These are phyloP conservation scores for Drosophila subobscura DNA, from an alignment of 1,140 invertebrate genomes.

Conservation along the genomic window DNA sequence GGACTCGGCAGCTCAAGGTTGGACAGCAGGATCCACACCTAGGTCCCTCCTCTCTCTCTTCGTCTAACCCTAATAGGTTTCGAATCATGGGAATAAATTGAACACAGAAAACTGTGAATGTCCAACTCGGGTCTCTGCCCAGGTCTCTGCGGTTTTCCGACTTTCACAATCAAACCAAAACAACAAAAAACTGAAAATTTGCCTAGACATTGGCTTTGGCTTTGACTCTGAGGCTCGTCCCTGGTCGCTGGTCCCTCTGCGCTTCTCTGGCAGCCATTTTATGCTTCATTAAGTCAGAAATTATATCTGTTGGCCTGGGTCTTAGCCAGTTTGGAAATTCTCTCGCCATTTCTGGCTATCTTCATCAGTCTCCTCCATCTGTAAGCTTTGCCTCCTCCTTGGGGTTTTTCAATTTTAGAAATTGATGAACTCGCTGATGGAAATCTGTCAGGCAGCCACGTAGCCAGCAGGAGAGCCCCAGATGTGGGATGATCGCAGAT, in stretches of 20 bases:
- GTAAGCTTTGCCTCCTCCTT: slow-evolving; percentile 9
- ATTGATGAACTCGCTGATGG: slow-evolving; percentile 71
- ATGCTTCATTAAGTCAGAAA: slow-evolving; percentile 79
- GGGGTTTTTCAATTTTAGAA: slow-evolving; percentile 59
- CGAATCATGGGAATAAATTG: slow-evolving; percentile 34
- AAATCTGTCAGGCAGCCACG: slow-evolving; percentile 54
- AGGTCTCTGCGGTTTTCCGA: slow-evolving; percentile 30
- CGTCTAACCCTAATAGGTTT: slow-evolving; percentile 12
- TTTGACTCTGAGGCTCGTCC: slow-evolving; percentile 15
- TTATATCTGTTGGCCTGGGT: slow-evolving; percentile 62
- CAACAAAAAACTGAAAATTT: slow-evolving; percentile 15
- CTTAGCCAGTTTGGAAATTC: slow-evolving; percentile 34
- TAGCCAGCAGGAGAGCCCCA: slow-evolving; percentile 4
- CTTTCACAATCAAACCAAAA: slow-evolving; percentile 46
- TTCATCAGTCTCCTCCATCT: slow-evolving; percentile 51
- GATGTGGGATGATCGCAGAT: neutral
- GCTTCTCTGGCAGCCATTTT: slow-evolving; percentile 58
- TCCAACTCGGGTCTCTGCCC: slow-evolving; percentile 6
- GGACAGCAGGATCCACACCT: neutral
- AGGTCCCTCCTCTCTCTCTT: slow-evolving; percentile 2
- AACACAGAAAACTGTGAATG: slow-evolving; percentile 5
- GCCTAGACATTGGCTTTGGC: slow-evolving; percentile 4
- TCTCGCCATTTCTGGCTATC: slow-evolving; percentile 45
- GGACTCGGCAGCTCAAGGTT: slow-evolving; percentile 20
- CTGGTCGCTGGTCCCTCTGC: too few species aligned